Evolutionary conservation across 2,113 vertebrate species (phyloP), one percentile per base, ranked within the genome.

Genomic region (Ameiurus melas): DNA sequence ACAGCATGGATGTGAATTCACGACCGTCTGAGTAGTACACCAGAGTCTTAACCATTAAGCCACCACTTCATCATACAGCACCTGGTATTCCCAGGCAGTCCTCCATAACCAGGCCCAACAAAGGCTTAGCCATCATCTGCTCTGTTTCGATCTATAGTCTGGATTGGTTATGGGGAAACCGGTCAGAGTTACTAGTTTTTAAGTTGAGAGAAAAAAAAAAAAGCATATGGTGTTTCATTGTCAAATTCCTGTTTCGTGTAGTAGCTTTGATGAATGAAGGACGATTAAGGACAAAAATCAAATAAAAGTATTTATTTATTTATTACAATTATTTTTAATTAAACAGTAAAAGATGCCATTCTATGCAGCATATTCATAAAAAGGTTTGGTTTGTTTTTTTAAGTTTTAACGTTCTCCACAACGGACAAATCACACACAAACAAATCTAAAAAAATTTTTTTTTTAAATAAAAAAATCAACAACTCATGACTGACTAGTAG

Each of bases 91-190:
- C 20, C 36, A 20, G 19, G 36, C 36, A 10, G 22, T 47, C 43
- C 73, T 77, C 43, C 39, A 75, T 51, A 13, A 27, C 39, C 43
- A 16, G 4, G 22, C 73, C 9, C 4, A 77, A n/a, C 25, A 51
- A 78, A 14, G 75, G 75, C 75, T 78, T 47, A 78, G 43, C 25
- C 43, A n/a, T 78, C 43, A 25, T 78, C 75, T 78, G 75, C 39
- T 77, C 73, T 2, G 43, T 7, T 53, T 78, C 25, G 36, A 43
- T 47, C 71, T 20, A 9, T 25, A 25, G 25, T 51, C 14, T 17
- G 10, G 20, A 47, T 78, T 51, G 25, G 47, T 43, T 47, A 43
- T 43, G 19, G 3, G 20, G 43, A 25, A 43, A 51, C 8, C 9
- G 47, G 8, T 51, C 8, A 51, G 8, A 57, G 3, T 70, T 70